A percentile compares a stretch with the other conserved stretches of the same genome.
Evolutionary conservation across 2,888 invertebrate genomes (phyloP).

Genomic region (Trichacis sp.): DNA sequence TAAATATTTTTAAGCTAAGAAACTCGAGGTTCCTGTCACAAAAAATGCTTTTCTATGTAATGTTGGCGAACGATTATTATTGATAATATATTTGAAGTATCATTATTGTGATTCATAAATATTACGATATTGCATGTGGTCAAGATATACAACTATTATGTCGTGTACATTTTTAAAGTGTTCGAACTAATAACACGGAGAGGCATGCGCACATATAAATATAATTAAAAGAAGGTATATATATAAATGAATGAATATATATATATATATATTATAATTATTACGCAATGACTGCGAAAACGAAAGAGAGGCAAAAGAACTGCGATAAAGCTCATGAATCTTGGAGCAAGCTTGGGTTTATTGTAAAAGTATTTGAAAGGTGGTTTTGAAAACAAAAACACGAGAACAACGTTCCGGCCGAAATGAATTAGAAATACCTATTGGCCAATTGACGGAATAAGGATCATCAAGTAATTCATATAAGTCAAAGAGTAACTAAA

Average conservation of each 20-base stretch:
- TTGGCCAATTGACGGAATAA: slow-evolving; percentile 7
- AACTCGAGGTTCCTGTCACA: slow-evolving; percentile 66
- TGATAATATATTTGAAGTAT: slow-evolving; percentile 60
- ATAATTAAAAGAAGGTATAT: slow-evolving; percentile 23
- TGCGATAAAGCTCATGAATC: slow-evolving; percentile 24
- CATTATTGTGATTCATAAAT: slow-evolving; percentile 53
- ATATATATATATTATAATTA: slow-evolving; percentile 29
- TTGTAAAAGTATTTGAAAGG: slow-evolving; percentile 6
- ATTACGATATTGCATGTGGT: slow-evolving; percentile 57
- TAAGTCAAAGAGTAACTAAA: slow-evolving; percentile 1
- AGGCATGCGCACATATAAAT: slow-evolving; percentile 31
- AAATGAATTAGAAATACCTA: slow-evolving; percentile 8
- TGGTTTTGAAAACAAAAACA: slow-evolving; percentile 2
- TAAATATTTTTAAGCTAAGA: slow-evolving; percentile 64
- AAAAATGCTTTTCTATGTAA: slow-evolving; percentile 65
- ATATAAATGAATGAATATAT: slow-evolving; percentile 19
- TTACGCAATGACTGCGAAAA: slow-evolving; percentile 6
- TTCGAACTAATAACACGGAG: slow-evolving; percentile 31
- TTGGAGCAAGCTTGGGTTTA: slow-evolving; percentile 8
- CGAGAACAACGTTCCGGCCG: slow-evolving; percentile 17
- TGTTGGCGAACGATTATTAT: slow-evolving; percentile 61
- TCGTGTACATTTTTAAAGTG: slow-evolving; percentile 40
- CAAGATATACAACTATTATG: slow-evolving; percentile 47
- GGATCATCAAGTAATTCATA: background rate
- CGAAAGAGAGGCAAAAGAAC: slow-evolving; percentile 13